Evolutionary conservation across 2,888 invertebrate species (phyloP).

Genomic region (Andrena camellia): DNA sequence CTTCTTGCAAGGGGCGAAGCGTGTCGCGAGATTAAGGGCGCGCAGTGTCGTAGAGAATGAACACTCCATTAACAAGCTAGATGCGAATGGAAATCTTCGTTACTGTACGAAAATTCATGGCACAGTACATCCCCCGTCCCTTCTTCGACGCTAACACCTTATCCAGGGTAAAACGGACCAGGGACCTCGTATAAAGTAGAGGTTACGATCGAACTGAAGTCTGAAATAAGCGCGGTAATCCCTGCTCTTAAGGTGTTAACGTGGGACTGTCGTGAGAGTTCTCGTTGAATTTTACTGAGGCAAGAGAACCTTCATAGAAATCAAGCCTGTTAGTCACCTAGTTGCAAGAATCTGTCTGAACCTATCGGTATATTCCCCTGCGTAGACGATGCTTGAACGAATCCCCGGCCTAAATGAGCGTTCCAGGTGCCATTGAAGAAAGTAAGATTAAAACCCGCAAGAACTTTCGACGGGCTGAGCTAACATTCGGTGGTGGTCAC

Average conservation of each 20-base stretch:
- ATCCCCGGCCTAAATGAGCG: neutral
- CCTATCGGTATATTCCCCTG: neutral
- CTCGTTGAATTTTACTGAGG: constrained; percentile 14
- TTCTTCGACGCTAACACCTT: neutral
- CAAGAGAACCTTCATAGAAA: neutral
- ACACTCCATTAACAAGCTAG: neutral
- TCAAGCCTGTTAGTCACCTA: neutral
- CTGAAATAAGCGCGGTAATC: neutral
- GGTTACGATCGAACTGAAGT: neutral
- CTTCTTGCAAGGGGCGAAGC: neutral
- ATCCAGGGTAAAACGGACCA: neutral
- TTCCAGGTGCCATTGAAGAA: constrained; percentile 6
- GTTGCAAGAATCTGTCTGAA: neutral
- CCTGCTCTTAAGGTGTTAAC: constrained; percentile 15
- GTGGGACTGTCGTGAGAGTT: neutral
- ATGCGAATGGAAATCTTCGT: constrained; percentile 7
- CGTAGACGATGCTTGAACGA: constrained; percentile 7
- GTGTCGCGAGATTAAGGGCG: neutral
- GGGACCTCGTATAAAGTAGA: neutral
- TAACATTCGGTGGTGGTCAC: neutral
- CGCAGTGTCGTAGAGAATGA: constrained; percentile 9
- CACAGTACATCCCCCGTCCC: constrained; percentile 60
- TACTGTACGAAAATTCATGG: constrained; percentile 72
- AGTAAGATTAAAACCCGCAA: neutral
- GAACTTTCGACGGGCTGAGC: neutral